phyloP scores from a whole-genome alignment of 1,140 invertebrate genomes.

The Plectrocnemia conspersa region DNA sequence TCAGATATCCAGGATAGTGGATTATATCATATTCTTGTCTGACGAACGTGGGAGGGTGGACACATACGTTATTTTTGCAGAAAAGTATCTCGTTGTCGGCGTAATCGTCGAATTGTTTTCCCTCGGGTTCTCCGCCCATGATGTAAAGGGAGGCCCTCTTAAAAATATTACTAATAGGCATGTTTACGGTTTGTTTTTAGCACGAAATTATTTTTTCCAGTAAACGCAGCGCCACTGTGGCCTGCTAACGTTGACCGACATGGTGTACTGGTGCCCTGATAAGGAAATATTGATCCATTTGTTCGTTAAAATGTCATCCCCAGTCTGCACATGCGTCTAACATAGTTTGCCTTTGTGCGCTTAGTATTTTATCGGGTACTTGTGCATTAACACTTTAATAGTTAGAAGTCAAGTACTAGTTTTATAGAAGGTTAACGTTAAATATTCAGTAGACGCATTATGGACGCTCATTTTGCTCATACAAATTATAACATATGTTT shows the following conservation, averaged over 20 bases:
- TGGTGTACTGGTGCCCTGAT: no score
- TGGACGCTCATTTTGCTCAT: no score
- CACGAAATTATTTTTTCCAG: not conserved
- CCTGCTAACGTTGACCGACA: no score
- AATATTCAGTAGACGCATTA: no score
- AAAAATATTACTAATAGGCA: constrained; percentile 71
- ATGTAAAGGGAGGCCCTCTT: constrained; percentile 73
- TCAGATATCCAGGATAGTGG: constrained; percentile 89
- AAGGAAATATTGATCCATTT: constrained; percentile 14
- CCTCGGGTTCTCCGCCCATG: constrained; percentile 61
- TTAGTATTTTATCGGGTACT: not conserved
- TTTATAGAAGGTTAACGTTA: no score
- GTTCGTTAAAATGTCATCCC: constrained; percentile 1
- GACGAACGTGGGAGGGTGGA: constrained; percentile 81
- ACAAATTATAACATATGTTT: no score
- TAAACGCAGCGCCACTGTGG: not conserved
- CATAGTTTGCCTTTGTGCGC: constrained; percentile 1
- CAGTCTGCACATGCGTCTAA: constrained; percentile 11
- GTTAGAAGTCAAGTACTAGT: no score
- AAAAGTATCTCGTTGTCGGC: constrained; percentile 80
- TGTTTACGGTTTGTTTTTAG: constrained; percentile 40
- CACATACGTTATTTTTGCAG: constrained; percentile 93
- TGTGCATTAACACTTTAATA: not conserved
- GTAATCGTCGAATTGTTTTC: constrained; percentile 56
- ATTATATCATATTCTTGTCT: constrained; percentile 74